Evolutionary conservation across 2,888 invertebrate genomes (phyloP), one percentile per base, ranked within the genome.

Genomic region (Noctua janthina): DNA sequence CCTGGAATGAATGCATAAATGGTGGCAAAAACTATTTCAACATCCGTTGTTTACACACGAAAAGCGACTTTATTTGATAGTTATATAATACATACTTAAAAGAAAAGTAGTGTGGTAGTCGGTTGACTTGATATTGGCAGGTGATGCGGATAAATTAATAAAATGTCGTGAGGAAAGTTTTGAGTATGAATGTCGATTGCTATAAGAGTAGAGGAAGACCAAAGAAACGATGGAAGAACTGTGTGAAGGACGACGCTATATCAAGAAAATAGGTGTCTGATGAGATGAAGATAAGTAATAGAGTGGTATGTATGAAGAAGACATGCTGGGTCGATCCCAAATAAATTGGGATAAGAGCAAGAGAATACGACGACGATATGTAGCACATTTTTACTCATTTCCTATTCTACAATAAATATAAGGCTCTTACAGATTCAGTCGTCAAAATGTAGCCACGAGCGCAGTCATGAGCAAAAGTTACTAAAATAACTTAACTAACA

Each of bases 401-500:
- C 17, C 20, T 54, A 54, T 54, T 20, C 51, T 5, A 51, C 20
- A 8, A 23, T 11, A n/a, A n/a, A n/a, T n/a, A 62, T 15, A 62
- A 1, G 62, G 15, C 6, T 15, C 6, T 62, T 62, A 56, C 62
- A 29, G 29, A 29, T 17, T 49, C 23, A 72, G 17, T 43, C n/a
- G 1, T 72, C 39, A n/a, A 71, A 69, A n/a, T 11, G 1, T 20
- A 13, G 1, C 17, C 13, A 5, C 29, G 20, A 74, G 54, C 11
- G 29, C 43, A 56, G 6, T 51, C 5, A 78, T 23, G 0, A 10
- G 7, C 2, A n/a, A 46, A 54, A 46, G 23, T 49, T 2, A n/a
- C 5, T 0, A n/a, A 56, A 39, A 79, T 62, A 85, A 71, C 13
- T 51, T n/a, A 29, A 13, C 20, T 17, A n/a, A 17, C 20, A 66